These are phyloP conservation scores for Sebastes fasciatus DNA, from an alignment of 2,113 vertebrate genomes.

Conservation along the genomic window DNA sequence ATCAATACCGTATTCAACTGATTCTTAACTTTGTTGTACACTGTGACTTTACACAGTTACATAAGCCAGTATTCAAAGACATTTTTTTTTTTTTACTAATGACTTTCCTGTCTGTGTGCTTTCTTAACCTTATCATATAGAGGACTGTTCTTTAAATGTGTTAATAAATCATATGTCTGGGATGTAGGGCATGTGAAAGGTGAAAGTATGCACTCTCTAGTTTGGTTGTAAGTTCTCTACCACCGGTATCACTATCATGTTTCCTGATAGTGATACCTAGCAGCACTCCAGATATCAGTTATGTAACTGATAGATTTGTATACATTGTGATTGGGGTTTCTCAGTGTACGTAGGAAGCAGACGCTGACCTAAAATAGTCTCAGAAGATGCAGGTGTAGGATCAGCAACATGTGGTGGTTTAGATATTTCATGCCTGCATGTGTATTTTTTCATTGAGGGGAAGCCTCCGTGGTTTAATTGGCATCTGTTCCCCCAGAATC, in stretches of 20 bases:
- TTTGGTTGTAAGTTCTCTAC: background rate
- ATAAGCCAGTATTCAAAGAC: background rate
- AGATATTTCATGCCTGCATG: conserved; percentile 27
- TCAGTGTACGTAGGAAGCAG: background rate
- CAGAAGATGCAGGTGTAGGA: conserved; percentile 25
- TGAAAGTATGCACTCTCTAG: background rate
- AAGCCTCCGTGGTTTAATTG: conserved; percentile 20
- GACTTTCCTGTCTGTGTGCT: background rate
- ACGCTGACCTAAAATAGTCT: background rate
- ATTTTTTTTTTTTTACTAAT: background rate
- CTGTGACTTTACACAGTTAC: too few species aligned
- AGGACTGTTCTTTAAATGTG: too few species aligned
- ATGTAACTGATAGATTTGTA: conserved; percentile 24
- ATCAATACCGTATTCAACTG: background rate
- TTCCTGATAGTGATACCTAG: background rate
- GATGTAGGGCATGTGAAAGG: background rate
- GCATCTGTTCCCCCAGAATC: conserved; percentile 26
- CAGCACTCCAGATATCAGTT: conserved; percentile 14
- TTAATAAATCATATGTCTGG: too few species aligned
- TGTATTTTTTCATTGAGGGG: conserved; percentile 14
- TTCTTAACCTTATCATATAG: background rate
- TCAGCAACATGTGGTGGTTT: conserved; percentile 40
- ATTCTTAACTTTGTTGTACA: background rate
- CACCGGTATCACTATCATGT: background rate
- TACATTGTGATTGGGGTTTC: conserved; percentile 7